A percentile compares a stretch with the other conserved stretches of the same genome.
Conservation (phyloP, 1,140 invertebrate genomes). For the Megathymus violae region DNA sequence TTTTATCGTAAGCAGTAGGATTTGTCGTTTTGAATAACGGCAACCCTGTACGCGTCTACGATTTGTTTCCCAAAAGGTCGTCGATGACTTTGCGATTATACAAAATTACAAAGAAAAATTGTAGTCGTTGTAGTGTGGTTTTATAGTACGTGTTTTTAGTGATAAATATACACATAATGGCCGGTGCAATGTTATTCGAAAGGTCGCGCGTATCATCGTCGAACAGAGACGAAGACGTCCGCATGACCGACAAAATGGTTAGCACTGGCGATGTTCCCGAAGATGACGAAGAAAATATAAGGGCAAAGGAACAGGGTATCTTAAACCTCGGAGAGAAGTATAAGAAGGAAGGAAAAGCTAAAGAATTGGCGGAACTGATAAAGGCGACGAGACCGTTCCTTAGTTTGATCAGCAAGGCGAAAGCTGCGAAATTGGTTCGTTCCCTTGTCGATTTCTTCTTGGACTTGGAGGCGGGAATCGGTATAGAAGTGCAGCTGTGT, state of each 20-base stretch:
- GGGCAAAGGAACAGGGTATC: conserved; percentile 95
- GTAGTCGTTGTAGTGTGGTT: conserved; percentile 69
- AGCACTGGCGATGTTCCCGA: conserved; percentile 88
- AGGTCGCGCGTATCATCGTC: conserved; percentile 88
- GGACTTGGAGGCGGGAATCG: conserved; percentile 97
- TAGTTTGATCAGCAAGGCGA: conserved; percentile 97
- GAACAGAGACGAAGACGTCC: conserved; percentile 89
- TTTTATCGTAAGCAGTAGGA: conserved; percentile 25
- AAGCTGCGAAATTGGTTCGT: conserved; percentile 98
- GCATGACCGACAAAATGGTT: conserved; percentile 88
- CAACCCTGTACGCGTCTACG: conserved; percentile 76
- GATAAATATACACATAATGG: conserved; percentile 87
- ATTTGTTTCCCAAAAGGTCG: conserved; percentile 79
- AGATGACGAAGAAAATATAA: conserved; percentile 94
- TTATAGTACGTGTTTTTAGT: conserved; percentile 71
- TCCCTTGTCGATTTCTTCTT: conserved; percentile 98
- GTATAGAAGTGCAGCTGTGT: conserved; percentile 94
- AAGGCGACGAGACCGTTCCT: conserved; percentile 97
- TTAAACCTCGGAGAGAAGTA: conserved; percentile 94
- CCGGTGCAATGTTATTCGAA: conserved; percentile 94
- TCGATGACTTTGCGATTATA: conserved; percentile 83
- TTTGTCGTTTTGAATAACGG: conserved; percentile 44
- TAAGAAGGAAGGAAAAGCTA: conserved; percentile 96
- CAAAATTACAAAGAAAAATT: conserved; percentile 81
- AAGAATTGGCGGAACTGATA: conserved; percentile 96